Conservation (phyloP, 2,797 vertebrate genomes). For the Petrocephalus sullivani region DNA sequence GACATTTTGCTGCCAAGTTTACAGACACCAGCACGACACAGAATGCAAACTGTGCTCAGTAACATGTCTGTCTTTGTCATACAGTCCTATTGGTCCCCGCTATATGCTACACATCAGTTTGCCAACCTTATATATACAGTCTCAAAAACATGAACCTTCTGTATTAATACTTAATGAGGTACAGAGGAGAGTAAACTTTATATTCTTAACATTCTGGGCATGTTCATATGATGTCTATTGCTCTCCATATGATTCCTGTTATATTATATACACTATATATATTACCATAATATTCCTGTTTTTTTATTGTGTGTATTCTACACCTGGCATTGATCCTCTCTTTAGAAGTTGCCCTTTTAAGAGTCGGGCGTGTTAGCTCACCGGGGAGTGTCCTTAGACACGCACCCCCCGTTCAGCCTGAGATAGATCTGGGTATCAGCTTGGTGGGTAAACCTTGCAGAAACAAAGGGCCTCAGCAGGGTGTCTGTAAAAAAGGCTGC, state of each 20-base stretch:
- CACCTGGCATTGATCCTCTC: neutral
- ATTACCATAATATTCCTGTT: neutral
- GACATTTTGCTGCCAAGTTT: neutral
- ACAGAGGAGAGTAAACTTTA: neutral
- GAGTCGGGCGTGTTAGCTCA: neutral
- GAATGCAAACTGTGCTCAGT: neutral
- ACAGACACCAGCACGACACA: neutral
- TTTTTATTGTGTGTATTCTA: neutral
- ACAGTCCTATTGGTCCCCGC: neutral
- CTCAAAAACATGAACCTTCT: neutral
- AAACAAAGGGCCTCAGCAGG: neutral
- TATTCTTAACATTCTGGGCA: neutral
- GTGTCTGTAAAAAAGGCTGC: neutral
- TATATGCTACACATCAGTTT: neutral
- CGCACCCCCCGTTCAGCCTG: neutral
- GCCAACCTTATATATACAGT: neutral
- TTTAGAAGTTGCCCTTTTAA: neutral
- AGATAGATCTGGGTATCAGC: neutral
- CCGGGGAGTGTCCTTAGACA: neutral
- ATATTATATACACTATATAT: too few species aligned
- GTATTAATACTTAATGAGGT: neutral
- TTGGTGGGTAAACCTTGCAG: neutral
- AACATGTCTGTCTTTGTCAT: neutral
- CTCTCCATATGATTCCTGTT: neutral
- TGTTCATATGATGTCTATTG: neutral